Conservation (phyloP, 2,888 invertebrate genomes). For the Ectemnius lituratus region DNA sequence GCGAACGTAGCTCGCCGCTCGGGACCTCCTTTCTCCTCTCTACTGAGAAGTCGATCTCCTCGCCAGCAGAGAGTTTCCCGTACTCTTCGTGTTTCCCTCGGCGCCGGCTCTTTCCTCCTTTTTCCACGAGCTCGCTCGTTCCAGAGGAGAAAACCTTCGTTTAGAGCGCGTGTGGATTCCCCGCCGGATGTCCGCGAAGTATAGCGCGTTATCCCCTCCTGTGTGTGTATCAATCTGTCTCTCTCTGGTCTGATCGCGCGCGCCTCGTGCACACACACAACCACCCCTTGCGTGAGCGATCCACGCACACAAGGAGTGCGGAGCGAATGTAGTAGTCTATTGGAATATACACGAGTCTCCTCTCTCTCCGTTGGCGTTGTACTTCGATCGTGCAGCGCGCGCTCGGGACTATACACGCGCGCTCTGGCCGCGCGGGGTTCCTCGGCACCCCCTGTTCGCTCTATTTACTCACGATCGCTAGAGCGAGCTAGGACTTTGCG, state of each 20-base stretch:
- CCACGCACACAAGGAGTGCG: constrained; percentile 9
- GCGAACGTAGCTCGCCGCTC: constrained; percentile 20
- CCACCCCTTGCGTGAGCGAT: too few species aligned
- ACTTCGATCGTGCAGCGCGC: constrained; percentile 47
- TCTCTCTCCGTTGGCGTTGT: constrained; percentile 13
- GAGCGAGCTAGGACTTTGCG: constrained; percentile 20
- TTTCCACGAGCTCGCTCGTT: constrained; percentile 29
- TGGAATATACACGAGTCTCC: constrained; percentile 34
- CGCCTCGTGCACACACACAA: constrained; percentile 41
- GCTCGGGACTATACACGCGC: constrained; percentile 40
- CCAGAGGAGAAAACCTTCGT: constrained; percentile 3
- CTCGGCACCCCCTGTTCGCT: constrained; percentile 41
- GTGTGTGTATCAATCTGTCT: not conserved
- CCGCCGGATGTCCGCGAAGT: constrained; percentile 55
- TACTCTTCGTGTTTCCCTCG: constrained; percentile 30
- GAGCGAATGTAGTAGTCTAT: constrained; percentile 17
- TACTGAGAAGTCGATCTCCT: constrained; percentile 10
- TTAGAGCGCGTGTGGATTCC: constrained; percentile 52
- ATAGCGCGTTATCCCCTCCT: constrained; percentile 19
- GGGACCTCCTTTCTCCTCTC: constrained; percentile 42
- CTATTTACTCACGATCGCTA: constrained; percentile 52
- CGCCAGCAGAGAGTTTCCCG: not conserved
- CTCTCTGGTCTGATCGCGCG: constrained; percentile 9
- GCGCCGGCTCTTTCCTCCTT: constrained; percentile 31
- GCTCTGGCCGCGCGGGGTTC: constrained; percentile 36